Conservation (phyloP, 2,113 vertebrate genomes). For the Barbus barbus region DNA sequence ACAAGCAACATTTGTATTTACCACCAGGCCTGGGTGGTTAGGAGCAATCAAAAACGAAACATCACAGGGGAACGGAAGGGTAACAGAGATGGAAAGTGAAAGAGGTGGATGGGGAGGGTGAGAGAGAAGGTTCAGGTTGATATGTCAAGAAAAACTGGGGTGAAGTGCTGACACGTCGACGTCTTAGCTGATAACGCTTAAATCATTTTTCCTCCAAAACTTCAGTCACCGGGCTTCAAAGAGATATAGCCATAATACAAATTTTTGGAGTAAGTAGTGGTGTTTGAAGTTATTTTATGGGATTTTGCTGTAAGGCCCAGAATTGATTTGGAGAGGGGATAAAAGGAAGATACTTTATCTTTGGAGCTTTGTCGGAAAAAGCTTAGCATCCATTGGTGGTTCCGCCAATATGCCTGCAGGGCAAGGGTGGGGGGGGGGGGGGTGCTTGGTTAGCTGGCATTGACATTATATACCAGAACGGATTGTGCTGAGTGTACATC, state of each 20-base stretch:
- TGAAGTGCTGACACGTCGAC: conserved; percentile 95
- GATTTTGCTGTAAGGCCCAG: conserved; percentile 99
- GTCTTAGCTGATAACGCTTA: conserved; percentile 99
- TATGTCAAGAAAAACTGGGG: conserved; percentile 97
- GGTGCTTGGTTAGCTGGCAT: conserved; percentile 83
- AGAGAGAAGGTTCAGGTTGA: conserved; percentile 83
- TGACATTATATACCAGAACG: conserved; percentile 93
- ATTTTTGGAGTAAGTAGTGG: conserved; percentile 99
- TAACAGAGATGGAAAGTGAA: conserved; percentile 23
- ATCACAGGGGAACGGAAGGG: conserved; percentile 64
- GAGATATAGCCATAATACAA: conserved; percentile 99
- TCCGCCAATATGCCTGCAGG: conserved; percentile 95
- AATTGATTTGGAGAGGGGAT: conserved; percentile 99
- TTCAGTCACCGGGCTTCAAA: conserved; percentile 99
- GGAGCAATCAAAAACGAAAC: conserved; percentile 84
- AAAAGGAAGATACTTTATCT: conserved; percentile 99
- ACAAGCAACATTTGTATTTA: conserved; percentile 81
- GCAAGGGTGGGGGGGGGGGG: conserved; percentile 65
- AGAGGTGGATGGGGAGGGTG: conserved; percentile 49
- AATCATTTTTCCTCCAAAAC: conserved; percentile 99
- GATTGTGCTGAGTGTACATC: conserved; percentile 90
- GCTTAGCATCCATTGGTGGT: conserved; percentile 97
- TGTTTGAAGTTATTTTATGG: conserved; percentile 99
- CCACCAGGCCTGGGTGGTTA: conserved; percentile 82
- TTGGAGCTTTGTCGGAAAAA: conserved; percentile 99